Base-by-base conservation (phyloP, 2,888 invertebrate genomes). In the Morpho helenor region DNA sequence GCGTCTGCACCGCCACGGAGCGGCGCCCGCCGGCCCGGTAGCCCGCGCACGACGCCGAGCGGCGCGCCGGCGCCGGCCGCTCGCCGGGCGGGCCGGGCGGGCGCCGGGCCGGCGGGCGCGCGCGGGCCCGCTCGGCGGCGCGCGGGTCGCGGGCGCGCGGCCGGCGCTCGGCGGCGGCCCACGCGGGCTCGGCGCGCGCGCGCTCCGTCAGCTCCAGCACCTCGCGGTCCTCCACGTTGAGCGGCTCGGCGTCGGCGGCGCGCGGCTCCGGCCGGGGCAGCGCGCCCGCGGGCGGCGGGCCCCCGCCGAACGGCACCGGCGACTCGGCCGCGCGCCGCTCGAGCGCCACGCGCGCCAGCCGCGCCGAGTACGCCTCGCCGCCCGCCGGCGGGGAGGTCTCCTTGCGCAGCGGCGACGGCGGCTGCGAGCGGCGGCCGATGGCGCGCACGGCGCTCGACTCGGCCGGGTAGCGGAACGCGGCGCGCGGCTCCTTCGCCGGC, bases 391-490 rank as follows among this genome's bases (percentile, higher is more conserved):
- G 66, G 56, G 63, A 74, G 84, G 57, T 92, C 91, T 57, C 87
- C 78, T 71, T 94, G 93, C 80, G 93, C 92, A 71, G 89, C 31
- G 31, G 31, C 31, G 31, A 31, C 31, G 31, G 31, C 31, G 31
- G 31, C 31, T 31, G 31, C 31, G 31, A 31, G 31, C 31, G 31
- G 31, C 31, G 31, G 87, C 47, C 82, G 85, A 95, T 91, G 52
- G 94, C 94, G 55, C 95, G 93, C 52, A 93, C 94, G 22, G 94
- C 94, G 66, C 92, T 91, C 22, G 95, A 93, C 68, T 93, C 93
- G 40, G 91, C 76, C 52, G 93, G 92, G 68, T 92, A 87, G 45
- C 86, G 83, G 68, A 87, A 87, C 60, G 79, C 79, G 5, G 83
- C 80, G 63, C 83, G 80, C 42, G 84, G 86, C 71, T 92, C 95